Evolutionary conservation across 1,140 invertebrate species (phyloP).

Genomic region (Ectropis grisescens): DNA sequence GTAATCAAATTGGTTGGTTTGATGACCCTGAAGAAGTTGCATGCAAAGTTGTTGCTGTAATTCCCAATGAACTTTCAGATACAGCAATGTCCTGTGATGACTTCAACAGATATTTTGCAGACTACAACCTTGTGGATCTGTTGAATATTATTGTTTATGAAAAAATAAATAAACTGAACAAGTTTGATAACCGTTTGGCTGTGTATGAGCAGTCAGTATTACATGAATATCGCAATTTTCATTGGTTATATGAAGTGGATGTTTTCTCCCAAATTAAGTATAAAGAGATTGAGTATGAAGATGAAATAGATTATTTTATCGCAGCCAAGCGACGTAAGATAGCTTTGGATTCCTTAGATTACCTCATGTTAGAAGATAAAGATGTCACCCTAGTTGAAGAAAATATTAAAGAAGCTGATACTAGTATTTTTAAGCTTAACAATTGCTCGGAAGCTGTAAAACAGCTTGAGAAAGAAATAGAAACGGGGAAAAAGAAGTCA

Average conservation of each 20-base stretch:
- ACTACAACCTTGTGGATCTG: slow-evolving; percentile 51
- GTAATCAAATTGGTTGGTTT: slow-evolving; percentile 58
- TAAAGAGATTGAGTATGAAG: slow-evolving; percentile 34
- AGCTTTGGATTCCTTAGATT: slow-evolving; percentile 29
- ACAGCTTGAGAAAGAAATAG: slow-evolving; percentile 42
- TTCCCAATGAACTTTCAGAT: slow-evolving; percentile 39
- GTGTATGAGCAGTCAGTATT: slow-evolving; percentile 49
- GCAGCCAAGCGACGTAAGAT: slow-evolving; percentile 50
- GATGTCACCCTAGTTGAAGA: slow-evolving; percentile 42
- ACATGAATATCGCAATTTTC: slow-evolving; percentile 39
- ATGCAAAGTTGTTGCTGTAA: slow-evolving; percentile 49
- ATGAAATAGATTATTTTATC: slow-evolving; percentile 48
- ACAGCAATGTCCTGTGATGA: slow-evolving; percentile 29
- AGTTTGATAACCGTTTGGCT: slow-evolving; percentile 46
- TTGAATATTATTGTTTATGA: slow-evolving; percentile 62
- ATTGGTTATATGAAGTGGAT: slow-evolving; percentile 51
- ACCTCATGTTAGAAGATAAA: slow-evolving; percentile 42
- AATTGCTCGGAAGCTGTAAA: slow-evolving; percentile 35
- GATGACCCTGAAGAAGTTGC: slow-evolving; percentile 47
- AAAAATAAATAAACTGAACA: slow-evolving; percentile 53
- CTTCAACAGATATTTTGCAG: slow-evolving; percentile 34
- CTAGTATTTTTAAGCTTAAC: slow-evolving; percentile 32
- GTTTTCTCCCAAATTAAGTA: slow-evolving; percentile 36
- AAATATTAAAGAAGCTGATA: slow-evolving; percentile 31
- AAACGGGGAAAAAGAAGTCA: slow-evolving; percentile 53